phyloP scores from a whole-genome alignment of 2,888 invertebrate genomes.

The Gisinianus flammeolus region DNA sequence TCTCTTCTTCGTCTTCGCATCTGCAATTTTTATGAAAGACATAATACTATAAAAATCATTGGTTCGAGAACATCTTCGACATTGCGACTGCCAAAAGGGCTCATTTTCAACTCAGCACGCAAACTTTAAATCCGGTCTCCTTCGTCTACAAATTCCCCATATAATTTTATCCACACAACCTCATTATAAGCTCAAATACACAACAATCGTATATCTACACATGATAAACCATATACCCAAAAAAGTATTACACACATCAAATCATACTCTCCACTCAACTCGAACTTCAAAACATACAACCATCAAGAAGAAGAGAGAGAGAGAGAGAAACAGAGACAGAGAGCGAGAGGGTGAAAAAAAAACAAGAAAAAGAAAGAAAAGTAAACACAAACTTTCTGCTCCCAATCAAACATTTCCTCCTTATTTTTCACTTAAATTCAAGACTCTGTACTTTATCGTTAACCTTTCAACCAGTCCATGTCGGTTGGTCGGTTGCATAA shows the following conservation, averaged over 20 bases:
- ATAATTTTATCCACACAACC: neutral
- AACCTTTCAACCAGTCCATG: too few relatives aligned
- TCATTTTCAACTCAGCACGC: conserved; percentile 20
- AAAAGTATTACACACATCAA: too few relatives aligned
- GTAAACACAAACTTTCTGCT: neutral
- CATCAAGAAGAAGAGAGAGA: neutral
- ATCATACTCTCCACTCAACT: neutral
- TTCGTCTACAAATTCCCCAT: neutral
- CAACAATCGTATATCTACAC: too few relatives aligned
- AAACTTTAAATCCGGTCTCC: neutral
- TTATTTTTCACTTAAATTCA: neutral
- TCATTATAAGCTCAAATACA: too few relatives aligned
- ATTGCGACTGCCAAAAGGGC: conserved; percentile 35
- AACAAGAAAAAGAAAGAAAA: neutral
- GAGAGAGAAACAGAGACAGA: neutral
- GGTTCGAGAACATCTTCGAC: conserved; percentile 41
- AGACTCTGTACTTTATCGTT: too few relatives aligned
- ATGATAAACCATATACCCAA: too few relatives aligned
- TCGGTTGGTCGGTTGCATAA: too few relatives aligned
- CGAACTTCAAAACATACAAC: neutral
- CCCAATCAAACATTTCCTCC: conserved; percentile 13
- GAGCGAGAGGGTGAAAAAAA: neutral
- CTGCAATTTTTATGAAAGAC: conserved; percentile 29
- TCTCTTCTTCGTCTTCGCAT: conserved; percentile 21
- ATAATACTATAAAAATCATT: conserved; percentile 43